Evolutionary conservation across 2,797 vertebrate genomes (phyloP), one percentile per base, ranked within the genome.

Genomic region (Pangasius larnaudii): DNA sequence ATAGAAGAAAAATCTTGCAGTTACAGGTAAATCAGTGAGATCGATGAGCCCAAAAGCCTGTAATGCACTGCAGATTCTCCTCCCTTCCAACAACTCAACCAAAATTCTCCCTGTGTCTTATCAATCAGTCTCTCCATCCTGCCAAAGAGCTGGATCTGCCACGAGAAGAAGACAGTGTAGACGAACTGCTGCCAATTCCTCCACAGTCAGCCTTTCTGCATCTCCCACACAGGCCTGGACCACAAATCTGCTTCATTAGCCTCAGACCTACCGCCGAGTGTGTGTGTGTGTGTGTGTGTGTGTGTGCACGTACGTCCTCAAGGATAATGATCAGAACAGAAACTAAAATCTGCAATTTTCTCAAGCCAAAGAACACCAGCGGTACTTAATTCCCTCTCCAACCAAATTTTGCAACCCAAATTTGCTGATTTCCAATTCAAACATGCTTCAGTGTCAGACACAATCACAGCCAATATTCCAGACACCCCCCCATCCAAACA

Each of bases 41-140:
- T 74, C 36, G 36, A 80, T 80, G 71, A 83, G 78, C 49, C 93
- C 93, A 89, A 88, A 93, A 93, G 94, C 94, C 90, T 72, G 89
- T 94, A 94, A 95, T 93, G 93, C 94, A 94, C 91, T 93, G 90
- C 93, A 49, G 51, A 84, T 69, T 51, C 69, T 33, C 51, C 27
- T 59, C 36, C 67, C n/a, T 69, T 69, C 82, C 58, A 81, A 71
- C 53, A 46, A 69, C 85, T 78, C 81, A 59, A 72, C 61, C 67
- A 6, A 30, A 59, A 14, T 90, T 93, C 91, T 90, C 77, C 72
- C 81, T 85, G 92, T 93, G 91, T 91, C 93, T 93, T 93, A 9
- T 90, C 90, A 89, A 86, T 90, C 89, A 84, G 89, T 69, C 91
- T 85, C 89, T 93, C 53, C 77, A 59, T 92, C 93, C 92, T 93